Conservation (phyloP, 2,797 vertebrate genomes). For the Xiphorhynchus erythropygius region DNA sequence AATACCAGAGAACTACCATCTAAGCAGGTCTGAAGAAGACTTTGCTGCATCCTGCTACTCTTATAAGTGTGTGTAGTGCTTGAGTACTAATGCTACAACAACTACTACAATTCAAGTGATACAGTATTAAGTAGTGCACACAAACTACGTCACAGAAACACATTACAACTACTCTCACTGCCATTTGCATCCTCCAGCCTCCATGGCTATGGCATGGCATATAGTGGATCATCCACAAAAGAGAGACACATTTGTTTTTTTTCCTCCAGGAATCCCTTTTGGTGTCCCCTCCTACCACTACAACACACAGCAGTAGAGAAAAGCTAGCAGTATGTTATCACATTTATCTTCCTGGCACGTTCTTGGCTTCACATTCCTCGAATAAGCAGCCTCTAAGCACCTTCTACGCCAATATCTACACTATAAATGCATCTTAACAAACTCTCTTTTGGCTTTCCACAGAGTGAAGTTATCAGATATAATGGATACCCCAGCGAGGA, state of each 20-base stretch:
- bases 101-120: background rate
- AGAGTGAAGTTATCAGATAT: slow-evolving; percentile 85
- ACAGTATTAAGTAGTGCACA: background rate
- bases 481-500: slow-evolving; percentile 89
- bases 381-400: background rate
- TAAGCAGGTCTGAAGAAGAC: background rate
- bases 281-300: background rate
- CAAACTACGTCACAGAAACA: background rate
- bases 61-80: background rate
- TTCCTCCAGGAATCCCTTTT: background rate
- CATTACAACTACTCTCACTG: background rate
- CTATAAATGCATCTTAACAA: background rate
- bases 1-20: background rate
- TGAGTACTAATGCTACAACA: background rate
- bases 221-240: background rate
- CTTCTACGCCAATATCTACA: background rate
- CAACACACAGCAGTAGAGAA: background rate
- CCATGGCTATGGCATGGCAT: background rate
- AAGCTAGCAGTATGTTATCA: background rate
- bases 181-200: background rate
- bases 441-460: background rate
- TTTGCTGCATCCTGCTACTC: background rate
- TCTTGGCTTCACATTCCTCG: background rate
- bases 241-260: background rate
- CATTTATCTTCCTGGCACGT: background rate